Percentiles rank a stretch among this genome's conserved stretches.
phyloP scores from a whole-genome alignment of 2,797 vertebrate species.

The Enoplosus armatus region DNA sequence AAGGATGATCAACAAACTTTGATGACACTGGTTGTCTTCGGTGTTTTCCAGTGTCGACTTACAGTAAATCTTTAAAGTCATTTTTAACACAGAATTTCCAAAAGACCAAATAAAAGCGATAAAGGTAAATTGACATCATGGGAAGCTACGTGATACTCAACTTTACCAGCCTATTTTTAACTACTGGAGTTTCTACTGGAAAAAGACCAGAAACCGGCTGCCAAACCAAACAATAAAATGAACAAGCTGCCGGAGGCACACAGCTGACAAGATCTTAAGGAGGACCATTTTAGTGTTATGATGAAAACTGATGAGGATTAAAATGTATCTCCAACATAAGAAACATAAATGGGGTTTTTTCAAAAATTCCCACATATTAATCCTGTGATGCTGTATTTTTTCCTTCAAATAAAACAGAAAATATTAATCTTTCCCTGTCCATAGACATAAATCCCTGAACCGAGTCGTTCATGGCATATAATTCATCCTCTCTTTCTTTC shows the following conservation, averaged over 20 bases:
- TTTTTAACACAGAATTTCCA: not conserved
- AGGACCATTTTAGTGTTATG: not conserved
- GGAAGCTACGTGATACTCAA: not conserved
- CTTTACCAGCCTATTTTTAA: constrained; percentile 27
- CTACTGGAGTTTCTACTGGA: constrained; percentile 20
- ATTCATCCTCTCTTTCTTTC: not conserved
- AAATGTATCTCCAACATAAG: not conserved
- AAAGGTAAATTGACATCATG: not conserved
- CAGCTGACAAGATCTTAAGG: not conserved
- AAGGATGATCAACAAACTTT: too few relatives aligned
- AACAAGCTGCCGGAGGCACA: not conserved
- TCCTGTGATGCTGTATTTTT: not conserved
- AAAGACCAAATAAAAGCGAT: not conserved
- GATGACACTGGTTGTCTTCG: not conserved
- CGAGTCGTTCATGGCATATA: not conserved
- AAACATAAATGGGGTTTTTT: not conserved
- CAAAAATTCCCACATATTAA: not conserved
- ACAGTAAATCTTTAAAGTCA: not conserved
- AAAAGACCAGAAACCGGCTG: not conserved
- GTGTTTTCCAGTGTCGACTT: not conserved
- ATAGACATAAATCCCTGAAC: not conserved
- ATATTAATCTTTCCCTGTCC: not conserved
- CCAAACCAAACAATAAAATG: constrained; percentile 16
- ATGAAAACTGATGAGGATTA: not conserved
- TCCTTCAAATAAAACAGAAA: not conserved